phyloP scores from a whole-genome alignment of 2,888 invertebrate species.

The Theodoxus fluviatilis region DNA sequence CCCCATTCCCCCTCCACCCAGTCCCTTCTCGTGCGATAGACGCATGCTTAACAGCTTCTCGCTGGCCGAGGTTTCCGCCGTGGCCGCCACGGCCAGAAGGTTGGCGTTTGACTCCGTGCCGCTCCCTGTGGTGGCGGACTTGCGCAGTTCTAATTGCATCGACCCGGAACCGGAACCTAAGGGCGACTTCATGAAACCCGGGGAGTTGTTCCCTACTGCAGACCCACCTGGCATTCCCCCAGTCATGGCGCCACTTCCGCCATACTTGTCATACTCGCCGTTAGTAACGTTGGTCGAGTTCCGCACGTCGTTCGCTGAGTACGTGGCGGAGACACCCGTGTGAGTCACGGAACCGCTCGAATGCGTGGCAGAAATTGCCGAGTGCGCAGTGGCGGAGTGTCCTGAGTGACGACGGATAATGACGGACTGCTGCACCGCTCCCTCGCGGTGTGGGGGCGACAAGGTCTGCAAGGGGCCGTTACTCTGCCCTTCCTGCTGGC shows the following conservation, averaged over 20 bases:
- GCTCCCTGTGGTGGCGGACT: no score
- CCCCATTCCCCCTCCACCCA: conserved; percentile 31
- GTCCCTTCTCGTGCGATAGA: conserved; percentile 39
- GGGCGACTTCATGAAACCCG: conserved; percentile 24
- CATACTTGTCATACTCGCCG: conserved; percentile 18
- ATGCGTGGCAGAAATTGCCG: no score
- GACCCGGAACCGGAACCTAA: conserved; percentile 20
- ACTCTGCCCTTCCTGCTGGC: conserved; percentile 29
- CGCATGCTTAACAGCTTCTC: conserved; percentile 42
- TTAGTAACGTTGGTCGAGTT: conserved; percentile 7
- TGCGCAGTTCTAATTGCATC: conserved; percentile 20
- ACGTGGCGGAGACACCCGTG: no score
- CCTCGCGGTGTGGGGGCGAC: conserved; percentile 39
- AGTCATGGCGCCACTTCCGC: no score
- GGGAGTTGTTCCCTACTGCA: no score
- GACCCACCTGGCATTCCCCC: no score
- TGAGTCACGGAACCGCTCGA: no score
- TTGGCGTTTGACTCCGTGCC: conserved; percentile 21
- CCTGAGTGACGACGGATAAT: conserved; percentile 54
- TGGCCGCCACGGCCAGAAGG: conserved; percentile 28
- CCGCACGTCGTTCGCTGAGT: conserved; percentile 23
- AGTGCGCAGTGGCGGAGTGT: conserved; percentile 14
- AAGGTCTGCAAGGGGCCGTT: conserved; percentile 29
- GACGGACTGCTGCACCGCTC: conserved; percentile 52
- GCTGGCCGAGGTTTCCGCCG: conserved; percentile 25